A percentile compares a stretch with the other conserved stretches of the same genome.
phyloP scores from a whole-genome alignment of 2,888 invertebrate species.

The Chloroclysta siterata region DNA sequence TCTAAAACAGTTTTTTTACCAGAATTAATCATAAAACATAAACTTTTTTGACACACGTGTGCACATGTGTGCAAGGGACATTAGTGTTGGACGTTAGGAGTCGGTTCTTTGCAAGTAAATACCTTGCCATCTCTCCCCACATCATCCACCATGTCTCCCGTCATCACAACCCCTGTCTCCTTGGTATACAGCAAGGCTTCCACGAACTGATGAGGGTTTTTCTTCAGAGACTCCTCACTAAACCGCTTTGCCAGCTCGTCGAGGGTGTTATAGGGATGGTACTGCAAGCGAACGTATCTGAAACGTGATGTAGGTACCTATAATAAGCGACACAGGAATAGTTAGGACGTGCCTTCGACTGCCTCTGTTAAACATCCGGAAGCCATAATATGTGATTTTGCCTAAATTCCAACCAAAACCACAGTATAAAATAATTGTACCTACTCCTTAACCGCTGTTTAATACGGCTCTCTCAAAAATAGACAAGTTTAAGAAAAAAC shows the following conservation, averaged over 20 bases:
- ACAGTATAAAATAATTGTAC: no score
- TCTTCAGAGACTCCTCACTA: slow-evolving; percentile 75
- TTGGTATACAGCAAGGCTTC: slow-evolving; percentile 88
- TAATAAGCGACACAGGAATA: not conserved
- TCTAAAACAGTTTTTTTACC: no score
- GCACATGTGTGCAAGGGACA: no score
- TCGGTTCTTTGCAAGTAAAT: slow-evolving; percentile 74
- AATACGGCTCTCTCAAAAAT: no score
- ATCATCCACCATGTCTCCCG: slow-evolving; percentile 88
- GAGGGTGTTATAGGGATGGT: slow-evolving; percentile 85
- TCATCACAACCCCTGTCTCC: slow-evolving; percentile 90
- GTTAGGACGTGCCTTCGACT: not conserved
- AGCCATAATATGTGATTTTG: no score
- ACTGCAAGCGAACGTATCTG: slow-evolving; percentile 87
- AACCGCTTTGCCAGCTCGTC: slow-evolving; percentile 82
- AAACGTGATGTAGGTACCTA: not conserved
- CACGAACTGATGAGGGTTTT: slow-evolving; percentile 88
- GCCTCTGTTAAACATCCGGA: no score
- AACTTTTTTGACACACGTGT: no score
- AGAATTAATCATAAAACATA: no score
- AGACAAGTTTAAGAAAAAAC: no score
- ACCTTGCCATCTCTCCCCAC: slow-evolving; percentile 85
- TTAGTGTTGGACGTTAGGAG: no score
- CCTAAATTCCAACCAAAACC: no score
- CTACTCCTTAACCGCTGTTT: no score